phyloP scores from a whole-genome alignment of 2,113 vertebrate genomes.

The Herpailurus yagouaroundi region DNA sequence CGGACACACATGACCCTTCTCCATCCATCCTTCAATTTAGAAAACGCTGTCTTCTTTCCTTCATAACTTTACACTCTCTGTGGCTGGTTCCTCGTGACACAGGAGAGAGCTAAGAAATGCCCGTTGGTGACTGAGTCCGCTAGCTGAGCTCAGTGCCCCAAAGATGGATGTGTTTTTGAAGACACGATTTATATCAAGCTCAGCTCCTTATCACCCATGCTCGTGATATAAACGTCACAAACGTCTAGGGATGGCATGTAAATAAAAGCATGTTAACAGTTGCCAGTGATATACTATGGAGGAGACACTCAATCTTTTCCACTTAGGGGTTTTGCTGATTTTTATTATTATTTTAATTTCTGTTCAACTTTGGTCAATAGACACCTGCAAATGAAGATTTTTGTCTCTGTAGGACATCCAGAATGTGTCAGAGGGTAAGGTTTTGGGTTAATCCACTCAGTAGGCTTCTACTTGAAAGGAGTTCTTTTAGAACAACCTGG shows the following conservation, averaged over 20 bases:
- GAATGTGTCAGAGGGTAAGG: slow-evolving; percentile 23
- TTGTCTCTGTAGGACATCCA: not conserved
- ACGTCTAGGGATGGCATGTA: not conserved
- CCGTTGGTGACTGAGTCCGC: not conserved
- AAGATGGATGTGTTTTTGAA: not conserved
- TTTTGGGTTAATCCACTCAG: not conserved
- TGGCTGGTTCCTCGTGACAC: not conserved
- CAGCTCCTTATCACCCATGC: not conserved
- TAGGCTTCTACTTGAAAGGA: not conserved
- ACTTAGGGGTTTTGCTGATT: not conserved
- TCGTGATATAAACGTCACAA: not conserved
- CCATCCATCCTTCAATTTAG: not conserved
- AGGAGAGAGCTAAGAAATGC: not conserved
- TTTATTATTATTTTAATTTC: not conserved
- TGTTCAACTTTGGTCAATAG: not conserved
- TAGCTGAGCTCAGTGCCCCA: not conserved
- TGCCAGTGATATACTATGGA: not conserved
- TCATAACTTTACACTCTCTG: not conserved
- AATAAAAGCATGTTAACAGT: not conserved
- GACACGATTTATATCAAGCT: not conserved
- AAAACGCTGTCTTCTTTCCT: not conserved
- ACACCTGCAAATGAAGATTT: not conserved
- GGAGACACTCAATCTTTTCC: not conserved
- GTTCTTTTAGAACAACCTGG: not conserved
- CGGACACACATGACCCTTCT: not conserved